Percentiles rank a stretch among this genome's conserved stretches.
phyloP scores from a whole-genome alignment of 2,797 vertebrate species.

The Aulostomus chinensis region DNA sequence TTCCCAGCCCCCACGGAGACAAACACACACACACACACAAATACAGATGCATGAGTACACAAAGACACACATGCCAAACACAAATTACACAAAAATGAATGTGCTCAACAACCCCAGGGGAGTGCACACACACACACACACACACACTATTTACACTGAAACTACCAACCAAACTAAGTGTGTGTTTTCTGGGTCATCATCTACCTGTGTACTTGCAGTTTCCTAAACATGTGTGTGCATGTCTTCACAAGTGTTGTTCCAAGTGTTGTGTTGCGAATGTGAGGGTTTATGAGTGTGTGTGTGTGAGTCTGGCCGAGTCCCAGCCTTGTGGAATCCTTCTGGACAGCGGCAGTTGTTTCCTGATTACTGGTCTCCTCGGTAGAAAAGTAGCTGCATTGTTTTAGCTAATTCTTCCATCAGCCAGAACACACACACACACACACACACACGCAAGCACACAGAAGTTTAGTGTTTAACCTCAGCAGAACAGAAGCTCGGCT shows the following conservation, averaged over 20 bases:
- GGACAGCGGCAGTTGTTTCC: slow-evolving; percentile 41
- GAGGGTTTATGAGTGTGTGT: slow-evolving; percentile 1
- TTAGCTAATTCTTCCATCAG: slow-evolving; percentile 49
- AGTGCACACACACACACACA: too few relatives aligned
- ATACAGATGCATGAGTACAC: neutral
- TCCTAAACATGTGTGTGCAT: neutral
- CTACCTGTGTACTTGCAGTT: too few relatives aligned
- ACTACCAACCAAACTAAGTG: neutral
- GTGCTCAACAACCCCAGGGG: neutral
- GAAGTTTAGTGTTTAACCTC: slow-evolving; percentile 19
- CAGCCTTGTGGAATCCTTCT: slow-evolving; percentile 27
- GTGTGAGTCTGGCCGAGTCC: slow-evolving; percentile 14
- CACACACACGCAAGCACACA: neutral
- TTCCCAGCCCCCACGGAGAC: slow-evolving; percentile 42
- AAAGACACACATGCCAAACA: neutral
- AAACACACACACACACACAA: neutral
- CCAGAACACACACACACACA: slow-evolving; percentile 24
- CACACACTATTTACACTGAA: slow-evolving; percentile 2
- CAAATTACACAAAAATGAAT: neutral
- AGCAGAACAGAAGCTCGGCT: slow-evolving; percentile 39
- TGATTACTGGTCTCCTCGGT: slow-evolving; percentile 49
- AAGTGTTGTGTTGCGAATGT: slow-evolving; percentile 7
- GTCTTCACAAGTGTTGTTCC: too few relatives aligned
- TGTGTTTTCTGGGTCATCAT: neutral
- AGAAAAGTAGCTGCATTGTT: slow-evolving; percentile 63